phyloP scores from a whole-genome alignment of 2,797 vertebrate species.

The Chromis chromis region DNA sequence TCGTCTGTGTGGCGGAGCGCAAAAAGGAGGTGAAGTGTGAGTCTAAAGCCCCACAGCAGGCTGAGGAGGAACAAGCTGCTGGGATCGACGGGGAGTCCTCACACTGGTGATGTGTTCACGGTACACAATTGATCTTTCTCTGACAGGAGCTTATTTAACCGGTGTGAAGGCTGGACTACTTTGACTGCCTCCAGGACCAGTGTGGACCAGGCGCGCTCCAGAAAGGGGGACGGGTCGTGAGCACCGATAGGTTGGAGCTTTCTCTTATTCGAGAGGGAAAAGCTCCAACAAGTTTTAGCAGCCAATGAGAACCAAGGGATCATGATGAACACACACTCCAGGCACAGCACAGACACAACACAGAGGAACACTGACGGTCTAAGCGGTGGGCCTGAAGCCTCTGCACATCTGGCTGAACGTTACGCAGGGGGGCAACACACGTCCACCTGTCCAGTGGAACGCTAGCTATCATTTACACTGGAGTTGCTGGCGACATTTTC shows the following conservation, averaged over 20 bases:
- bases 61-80: slow-evolving; percentile 14
- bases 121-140: neutral
- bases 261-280: slow-evolving; percentile 87
- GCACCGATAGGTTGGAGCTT: slow-evolving; percentile 84
- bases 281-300: slow-evolving; percentile 74
- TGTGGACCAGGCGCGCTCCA: slow-evolving; percentile 75
- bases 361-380: slow-evolving; percentile 6
- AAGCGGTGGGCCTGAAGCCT: neutral
- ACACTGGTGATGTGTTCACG: slow-evolving; percentile 21
- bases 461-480: no score
- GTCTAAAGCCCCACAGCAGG: slow-evolving; percentile 39
- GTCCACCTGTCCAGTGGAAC: no score
- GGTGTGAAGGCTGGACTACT: slow-evolving; percentile 24
- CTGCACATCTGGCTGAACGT: no score
- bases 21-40: slow-evolving; percentile 22
- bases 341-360: neutral
- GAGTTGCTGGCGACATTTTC: no score
- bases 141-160: slow-evolving; percentile 42
- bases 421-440: no score
- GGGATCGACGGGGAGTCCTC: slow-evolving; percentile 35
- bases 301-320: slow-evolving; percentile 80
- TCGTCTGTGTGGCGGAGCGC: slow-evolving; percentile 24
- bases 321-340: neutral
- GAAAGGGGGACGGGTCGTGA: slow-evolving; percentile 44
- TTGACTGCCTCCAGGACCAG: slow-evolving; percentile 57